A percentile compares a stretch with the other conserved stretches of the same genome.
These are phyloP conservation scores for Pangasius macronema DNA, from an alignment of 2,797 vertebrate genomes.

Conservation along the genomic window DNA sequence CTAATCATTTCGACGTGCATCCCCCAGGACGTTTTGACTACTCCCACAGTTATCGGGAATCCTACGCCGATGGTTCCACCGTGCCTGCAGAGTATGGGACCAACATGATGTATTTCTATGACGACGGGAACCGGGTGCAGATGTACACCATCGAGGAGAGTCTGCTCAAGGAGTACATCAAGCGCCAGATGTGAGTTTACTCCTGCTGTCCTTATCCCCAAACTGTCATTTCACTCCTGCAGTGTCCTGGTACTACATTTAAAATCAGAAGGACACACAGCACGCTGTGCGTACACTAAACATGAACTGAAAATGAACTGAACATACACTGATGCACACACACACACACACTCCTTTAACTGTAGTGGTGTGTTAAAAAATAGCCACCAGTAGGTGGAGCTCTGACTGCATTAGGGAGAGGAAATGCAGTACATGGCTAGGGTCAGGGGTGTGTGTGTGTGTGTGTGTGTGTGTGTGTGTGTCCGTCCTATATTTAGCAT, in stretches of 20 bases:
- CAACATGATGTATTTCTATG: constrained; percentile 92
- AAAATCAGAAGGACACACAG: not conserved
- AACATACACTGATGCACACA: not conserved
- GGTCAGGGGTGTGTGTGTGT: not conserved
- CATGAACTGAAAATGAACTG: too few species aligned
- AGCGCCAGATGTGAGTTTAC: constrained; percentile 90
- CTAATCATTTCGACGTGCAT: not conserved
- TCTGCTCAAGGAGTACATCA: constrained; percentile 94
- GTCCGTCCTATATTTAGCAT: constrained; percentile 68
- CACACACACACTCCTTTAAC: not conserved
- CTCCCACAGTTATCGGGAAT: constrained; percentile 77
- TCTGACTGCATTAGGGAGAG: not conserved
- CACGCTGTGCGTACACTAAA: not conserved
- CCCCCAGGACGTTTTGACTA: constrained; percentile 83
- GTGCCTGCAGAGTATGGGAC: constrained; percentile 74
- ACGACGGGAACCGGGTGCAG: constrained; percentile 85
- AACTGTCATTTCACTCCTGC: not conserved
- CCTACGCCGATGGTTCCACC: constrained; percentile 72
- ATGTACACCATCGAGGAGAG: constrained; percentile 91
- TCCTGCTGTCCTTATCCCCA: not conserved
- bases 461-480: constrained; percentile 31
- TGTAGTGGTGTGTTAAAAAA: not conserved
- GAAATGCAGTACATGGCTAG: not conserved
- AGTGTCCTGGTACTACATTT: not conserved
- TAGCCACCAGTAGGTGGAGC: constrained; percentile 46